Evolutionary conservation across 2,113 vertebrate species (phyloP).

Genomic region (Semnornis frantzii): DNA sequence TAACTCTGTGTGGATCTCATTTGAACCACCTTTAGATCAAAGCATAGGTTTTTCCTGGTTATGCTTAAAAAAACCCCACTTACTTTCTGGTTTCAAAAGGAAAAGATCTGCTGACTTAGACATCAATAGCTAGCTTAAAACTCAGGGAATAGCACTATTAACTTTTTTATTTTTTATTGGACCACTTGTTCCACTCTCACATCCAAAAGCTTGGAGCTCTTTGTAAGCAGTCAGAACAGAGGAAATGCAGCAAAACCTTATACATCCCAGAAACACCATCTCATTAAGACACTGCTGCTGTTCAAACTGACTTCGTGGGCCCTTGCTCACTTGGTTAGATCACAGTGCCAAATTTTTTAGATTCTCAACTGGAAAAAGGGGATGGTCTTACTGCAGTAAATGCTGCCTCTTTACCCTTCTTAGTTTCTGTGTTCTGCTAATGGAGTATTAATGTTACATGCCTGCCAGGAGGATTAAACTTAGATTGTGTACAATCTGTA

Average conservation of each 20-base stretch:
- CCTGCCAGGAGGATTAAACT: not conserved
- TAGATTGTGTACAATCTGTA: not conserved
- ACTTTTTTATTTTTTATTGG: constrained; percentile 69
- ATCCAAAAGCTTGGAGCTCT: constrained; percentile 43
- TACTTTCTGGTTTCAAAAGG: constrained; percentile 77
- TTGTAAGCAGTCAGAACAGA: constrained; percentile 22
- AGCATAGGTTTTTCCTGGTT: constrained; percentile 72
- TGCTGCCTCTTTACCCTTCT: not conserved
- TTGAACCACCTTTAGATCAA: constrained; percentile 78
- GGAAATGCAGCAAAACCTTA: constrained; percentile 3
- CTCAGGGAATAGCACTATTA: constrained; percentile 73
- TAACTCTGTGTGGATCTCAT: constrained; percentile 71
- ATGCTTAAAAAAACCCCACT: constrained; percentile 60
- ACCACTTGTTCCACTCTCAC: constrained; percentile 46
- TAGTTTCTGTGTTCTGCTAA: not conserved
- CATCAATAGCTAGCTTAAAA: constrained; percentile 78
- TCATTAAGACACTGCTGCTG: not conserved
- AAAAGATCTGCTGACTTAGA: constrained; percentile 76
- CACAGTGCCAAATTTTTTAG: not conserved
- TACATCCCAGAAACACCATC: not conserved
- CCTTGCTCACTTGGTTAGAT: not conserved
- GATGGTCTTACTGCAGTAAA: not conserved
- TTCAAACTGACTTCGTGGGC: not conserved
- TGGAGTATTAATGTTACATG: not conserved
- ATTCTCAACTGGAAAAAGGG: not conserved